A percentile compares a stretch with the other conserved stretches of the same genome.
Evolutionary conservation across 2,113 vertebrate species (phyloP).

Genomic region (Serilophus lunatus): DNA sequence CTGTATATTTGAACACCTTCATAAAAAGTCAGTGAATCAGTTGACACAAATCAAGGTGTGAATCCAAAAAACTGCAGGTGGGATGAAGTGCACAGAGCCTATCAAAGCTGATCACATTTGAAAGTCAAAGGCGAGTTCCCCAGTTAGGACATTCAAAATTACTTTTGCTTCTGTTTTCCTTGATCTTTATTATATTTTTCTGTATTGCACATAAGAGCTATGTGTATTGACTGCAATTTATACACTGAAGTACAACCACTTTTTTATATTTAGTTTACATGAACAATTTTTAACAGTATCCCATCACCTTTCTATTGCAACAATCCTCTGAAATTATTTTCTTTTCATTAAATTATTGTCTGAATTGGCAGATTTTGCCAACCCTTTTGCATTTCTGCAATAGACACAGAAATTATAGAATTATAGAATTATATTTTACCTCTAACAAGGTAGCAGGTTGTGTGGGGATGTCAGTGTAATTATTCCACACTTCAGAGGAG

Average conservation of each 20-base stretch:
- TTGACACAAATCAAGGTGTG: conserved; percentile 62
- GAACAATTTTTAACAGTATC: not conserved
- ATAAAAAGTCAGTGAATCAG: conserved; percentile 68
- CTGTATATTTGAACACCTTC: conserved; percentile 61
- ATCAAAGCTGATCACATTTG: conserved; percentile 42
- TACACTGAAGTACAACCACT: not conserved
- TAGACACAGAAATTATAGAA: not conserved
- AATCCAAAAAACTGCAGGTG: conserved; percentile 63
- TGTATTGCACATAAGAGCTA: not conserved
- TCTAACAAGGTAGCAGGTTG: not conserved
- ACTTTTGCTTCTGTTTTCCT: not conserved
- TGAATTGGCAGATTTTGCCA: not conserved
- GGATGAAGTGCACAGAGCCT: conserved; percentile 27
- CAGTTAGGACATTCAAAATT: not conserved
- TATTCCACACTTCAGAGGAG: not conserved
- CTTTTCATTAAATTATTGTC: not conserved
- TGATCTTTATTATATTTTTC: not conserved
- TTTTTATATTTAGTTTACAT: not conserved
- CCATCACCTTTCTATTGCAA: not conserved
- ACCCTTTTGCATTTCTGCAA: not conserved
- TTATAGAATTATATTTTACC: not conserved
- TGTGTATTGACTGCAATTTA: not conserved
- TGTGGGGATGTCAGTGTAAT: not conserved
- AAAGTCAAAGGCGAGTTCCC: conserved; percentile 47
- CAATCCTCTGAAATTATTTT: not conserved